Evolutionary conservation across 2,888 invertebrate genomes (phyloP).

Genomic region (Leucania comma): DNA sequence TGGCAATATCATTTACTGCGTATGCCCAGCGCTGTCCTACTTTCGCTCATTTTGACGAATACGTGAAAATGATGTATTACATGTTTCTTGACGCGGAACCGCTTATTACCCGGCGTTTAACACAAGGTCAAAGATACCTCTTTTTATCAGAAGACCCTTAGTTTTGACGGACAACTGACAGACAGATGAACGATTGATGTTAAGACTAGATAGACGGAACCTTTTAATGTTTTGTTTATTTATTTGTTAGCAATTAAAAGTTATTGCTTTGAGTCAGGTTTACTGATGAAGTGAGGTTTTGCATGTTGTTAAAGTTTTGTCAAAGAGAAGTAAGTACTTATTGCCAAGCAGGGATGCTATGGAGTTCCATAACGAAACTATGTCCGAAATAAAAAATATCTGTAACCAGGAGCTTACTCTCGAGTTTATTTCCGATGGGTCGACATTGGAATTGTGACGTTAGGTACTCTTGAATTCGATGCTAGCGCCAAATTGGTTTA

Average conservation of each 20-base stretch:
- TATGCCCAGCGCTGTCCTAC: slow-evolving; percentile 60
- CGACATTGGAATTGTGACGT: too few relatives aligned
- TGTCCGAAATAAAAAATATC: too few relatives aligned
- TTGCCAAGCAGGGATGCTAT: neutral
- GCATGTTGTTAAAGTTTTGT: neutral
- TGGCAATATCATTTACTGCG: slow-evolving; percentile 29
- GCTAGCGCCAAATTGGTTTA: too few relatives aligned
- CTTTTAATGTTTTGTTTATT: slow-evolving; percentile 50
- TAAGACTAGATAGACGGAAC: slow-evolving; percentile 44
- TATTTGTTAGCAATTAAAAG: slow-evolving; percentile 54
- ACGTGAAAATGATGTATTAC: slow-evolving; percentile 64
- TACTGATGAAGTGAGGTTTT: slow-evolving; percentile 16
- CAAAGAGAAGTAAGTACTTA: neutral
- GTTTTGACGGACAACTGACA: slow-evolving; percentile 64
- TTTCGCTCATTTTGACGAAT: slow-evolving; percentile 71
- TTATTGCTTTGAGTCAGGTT: slow-evolving; percentile 31
- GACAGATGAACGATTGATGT: slow-evolving; percentile 61
- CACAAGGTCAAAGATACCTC: slow-evolving; percentile 64
- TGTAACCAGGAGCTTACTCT: too few relatives aligned
- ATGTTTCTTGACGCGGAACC: slow-evolving; percentile 61
- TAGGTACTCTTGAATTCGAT: too few relatives aligned
- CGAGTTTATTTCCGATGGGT: too few relatives aligned
- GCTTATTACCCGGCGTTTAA: slow-evolving; percentile 60
- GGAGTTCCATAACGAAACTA: too few relatives aligned
- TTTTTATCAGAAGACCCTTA: slow-evolving; percentile 60